A percentile compares a stretch with the other conserved stretches of the same genome.
These are phyloP conservation scores for Ceratosolen solmsi DNA, from an alignment of 1,140 invertebrate species.

Conservation along the genomic window DNA sequence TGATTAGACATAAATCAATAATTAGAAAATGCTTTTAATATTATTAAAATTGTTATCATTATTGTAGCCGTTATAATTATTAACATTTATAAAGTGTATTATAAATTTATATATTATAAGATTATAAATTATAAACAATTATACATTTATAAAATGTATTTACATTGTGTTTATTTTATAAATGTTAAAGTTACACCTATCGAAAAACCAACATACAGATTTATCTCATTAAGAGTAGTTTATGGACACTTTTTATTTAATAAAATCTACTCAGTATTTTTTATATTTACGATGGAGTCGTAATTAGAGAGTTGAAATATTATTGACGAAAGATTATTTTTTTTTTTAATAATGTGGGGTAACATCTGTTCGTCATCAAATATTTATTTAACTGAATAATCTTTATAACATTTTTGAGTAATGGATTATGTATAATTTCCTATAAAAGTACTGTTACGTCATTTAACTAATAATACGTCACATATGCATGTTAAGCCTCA, in stretches of 20 bases:
- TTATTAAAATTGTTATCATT: too few relatives aligned
- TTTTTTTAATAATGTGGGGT: constrained; percentile 14
- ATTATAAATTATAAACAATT: too few relatives aligned
- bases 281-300: background rate
- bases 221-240: background rate
- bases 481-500: background rate
- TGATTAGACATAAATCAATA: too few relatives aligned
- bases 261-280: background rate
- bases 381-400: background rate
- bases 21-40: too few relatives aligned
- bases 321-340: constrained; percentile 11
- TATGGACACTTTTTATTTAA: background rate
- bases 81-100: too few relatives aligned
- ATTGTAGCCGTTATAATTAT: too few relatives aligned
- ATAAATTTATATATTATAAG: too few relatives aligned
- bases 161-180: background rate
- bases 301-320: background rate
- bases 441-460: background rate
- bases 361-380: background rate
- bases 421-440: background rate
- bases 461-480: background rate
- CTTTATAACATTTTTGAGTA: background rate
- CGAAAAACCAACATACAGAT: background rate
- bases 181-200: background rate
- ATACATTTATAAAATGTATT: background rate